phyloP scores from a whole-genome alignment of 1,140 invertebrate genomes.

The Heliconius eleuchia region DNA sequence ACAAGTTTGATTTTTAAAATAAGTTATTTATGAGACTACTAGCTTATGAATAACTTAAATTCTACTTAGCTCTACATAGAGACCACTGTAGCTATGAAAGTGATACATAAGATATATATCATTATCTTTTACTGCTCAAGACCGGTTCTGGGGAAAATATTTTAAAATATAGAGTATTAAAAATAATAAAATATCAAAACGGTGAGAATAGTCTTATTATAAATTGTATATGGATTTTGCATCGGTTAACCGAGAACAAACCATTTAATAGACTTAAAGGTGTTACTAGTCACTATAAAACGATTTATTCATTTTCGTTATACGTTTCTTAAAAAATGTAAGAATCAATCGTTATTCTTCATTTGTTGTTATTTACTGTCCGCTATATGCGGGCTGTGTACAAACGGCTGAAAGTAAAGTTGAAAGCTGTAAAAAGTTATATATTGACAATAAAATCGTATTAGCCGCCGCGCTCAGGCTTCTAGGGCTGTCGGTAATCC shows the following conservation, averaged over 20 bases:
- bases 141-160: too few relatives aligned
- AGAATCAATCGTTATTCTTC: neutral
- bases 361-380: slow-evolving; percentile 14
- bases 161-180: too few relatives aligned
- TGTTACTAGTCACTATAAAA: too few relatives aligned
- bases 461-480: slow-evolving; percentile 57
- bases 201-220: neutral
- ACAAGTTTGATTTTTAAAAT: too few relatives aligned
- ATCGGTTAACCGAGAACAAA: neutral
- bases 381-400: slow-evolving; percentile 11
- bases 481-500: slow-evolving; percentile 69
- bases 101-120: too few relatives aligned
- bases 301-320: neutral
- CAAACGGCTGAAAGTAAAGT: slow-evolving; percentile 44
- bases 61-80: too few relatives aligned
- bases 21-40: too few relatives aligned
- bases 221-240: neutral
- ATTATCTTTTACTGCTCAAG: too few relatives aligned
- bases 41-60: too few relatives aligned
- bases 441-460: slow-evolving; percentile 68
- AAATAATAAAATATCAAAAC: neutral
- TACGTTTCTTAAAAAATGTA: neutral
- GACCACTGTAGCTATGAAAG: too few relatives aligned
- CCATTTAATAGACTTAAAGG: neutral
- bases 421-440: slow-evolving; percentile 50